Percentiles rank a stretch among this genome's conserved stretches.
Evolutionary conservation across 2,888 invertebrate genomes (phyloP).

Genomic region (Drosophila putrida): DNA sequence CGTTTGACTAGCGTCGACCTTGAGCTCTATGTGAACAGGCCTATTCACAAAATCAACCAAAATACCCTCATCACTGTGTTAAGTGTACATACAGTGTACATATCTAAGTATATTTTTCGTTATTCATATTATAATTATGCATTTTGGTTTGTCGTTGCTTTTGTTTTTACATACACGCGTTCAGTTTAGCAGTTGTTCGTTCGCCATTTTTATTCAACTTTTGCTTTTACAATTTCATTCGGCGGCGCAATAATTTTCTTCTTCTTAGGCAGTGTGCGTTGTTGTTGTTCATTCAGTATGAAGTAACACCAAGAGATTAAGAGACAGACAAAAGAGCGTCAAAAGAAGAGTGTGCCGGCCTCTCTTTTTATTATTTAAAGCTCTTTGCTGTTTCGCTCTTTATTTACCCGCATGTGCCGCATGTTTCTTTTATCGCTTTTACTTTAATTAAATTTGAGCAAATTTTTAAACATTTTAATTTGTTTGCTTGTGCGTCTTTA

Average conservation of each 20-base stretch:
- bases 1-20: constrained; percentile 42
- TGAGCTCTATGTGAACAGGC: constrained; percentile 49
- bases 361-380: constrained; percentile 1
- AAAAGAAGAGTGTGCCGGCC: constrained; percentile 10
- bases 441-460: constrained; percentile 38
- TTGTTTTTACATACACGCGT: constrained; percentile 33
- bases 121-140: constrained; percentile 56
- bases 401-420: constrained; percentile 9
- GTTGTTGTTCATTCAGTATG: constrained; percentile 56
- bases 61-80: constrained; percentile 15
- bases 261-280: constrained; percentile 57
- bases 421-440: constrained; percentile 24
- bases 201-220: constrained; percentile 71
- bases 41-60: constrained; percentile 28
- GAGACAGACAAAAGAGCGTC: constrained; percentile 8
- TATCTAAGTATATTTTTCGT: constrained; percentile 18
- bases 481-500: constrained; percentile 38
- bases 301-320: constrained; percentile 58
- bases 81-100: not conserved
- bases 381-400: constrained; percentile 2
- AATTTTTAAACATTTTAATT: constrained; percentile 29
- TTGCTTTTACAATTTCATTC: constrained; percentile 76
- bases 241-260: constrained; percentile 79
- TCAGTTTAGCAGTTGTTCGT: constrained; percentile 11
- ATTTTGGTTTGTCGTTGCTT: constrained; percentile 48